Conservation (phyloP, 2,888 invertebrate genomes). For the Ectemnius continuus region DNA sequence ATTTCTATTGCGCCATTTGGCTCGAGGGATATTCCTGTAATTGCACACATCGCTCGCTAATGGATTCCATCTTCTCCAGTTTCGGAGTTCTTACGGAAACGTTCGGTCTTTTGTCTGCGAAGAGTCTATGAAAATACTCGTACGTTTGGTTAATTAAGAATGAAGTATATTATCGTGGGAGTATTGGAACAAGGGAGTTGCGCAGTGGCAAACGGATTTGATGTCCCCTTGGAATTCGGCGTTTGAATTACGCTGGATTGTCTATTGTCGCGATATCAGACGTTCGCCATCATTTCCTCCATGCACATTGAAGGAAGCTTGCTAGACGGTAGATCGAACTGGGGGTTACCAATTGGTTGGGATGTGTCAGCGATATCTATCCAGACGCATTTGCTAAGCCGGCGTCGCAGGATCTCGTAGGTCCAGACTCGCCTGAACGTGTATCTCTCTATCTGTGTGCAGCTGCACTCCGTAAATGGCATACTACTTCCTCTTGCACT, state of each 20-base stretch:
- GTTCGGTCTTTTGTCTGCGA: not conserved
- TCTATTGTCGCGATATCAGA: not conserved
- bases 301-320: conserved; percentile 8
- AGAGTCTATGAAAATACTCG: not conserved
- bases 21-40: not conserved
- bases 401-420: not conserved
- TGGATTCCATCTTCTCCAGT: conserved; percentile 9
- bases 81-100: conserved; percentile 19
- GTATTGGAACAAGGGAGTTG: too few species aligned
- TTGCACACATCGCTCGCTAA: conserved; percentile 23
- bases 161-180: too few species aligned
- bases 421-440: not conserved
- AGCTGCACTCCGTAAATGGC: not conserved
- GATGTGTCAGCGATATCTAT: conserved; percentile 56
- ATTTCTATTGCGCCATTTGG: too few species aligned
- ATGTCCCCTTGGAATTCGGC: too few species aligned
- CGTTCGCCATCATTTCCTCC: not conserved
- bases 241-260: not conserved
- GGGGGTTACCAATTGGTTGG: conserved; percentile 48
- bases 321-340: not conserved
- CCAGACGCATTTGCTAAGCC: conserved; percentile 28
- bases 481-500: not conserved
- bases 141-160: too few species aligned
- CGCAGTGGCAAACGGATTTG: too few species aligned
- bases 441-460: not conserved